Evolutionary conservation across 2,888 invertebrate species (phyloP), one percentile per base, ranked within the genome.

Genomic region (Drosophila emarginata): DNA sequence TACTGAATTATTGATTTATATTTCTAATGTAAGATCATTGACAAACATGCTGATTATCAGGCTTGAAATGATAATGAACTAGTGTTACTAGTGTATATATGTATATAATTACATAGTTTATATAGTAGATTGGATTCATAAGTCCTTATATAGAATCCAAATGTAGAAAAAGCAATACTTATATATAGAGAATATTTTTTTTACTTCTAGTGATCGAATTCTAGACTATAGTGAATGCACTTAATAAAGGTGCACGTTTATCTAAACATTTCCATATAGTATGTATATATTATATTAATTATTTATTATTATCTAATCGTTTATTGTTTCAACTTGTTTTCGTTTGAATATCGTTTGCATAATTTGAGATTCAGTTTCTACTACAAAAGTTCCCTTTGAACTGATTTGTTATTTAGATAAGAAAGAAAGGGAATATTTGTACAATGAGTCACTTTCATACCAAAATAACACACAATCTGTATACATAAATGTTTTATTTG

Each of bases 401-500:
- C 73, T 63, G 36, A 28, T 54, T 54, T 54, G 18, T 21, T 54
- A 36, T 54, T 9, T 54, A 54, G 54, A 54, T 54, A 54, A 54
- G 54, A 54, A 4, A n/a, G 36, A 54, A 45, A 2, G 66, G 37
- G n/a, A 72, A 61, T 64, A 73, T 73, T 73, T 72, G 64, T 60
- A 58, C 60, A 15, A 56, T 77, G 77, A 77, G 39, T 77, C 79
- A 77, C 21, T 1, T 7, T 7, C 45, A 21, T 45, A 45, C 45
- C 45, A 21, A 45, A 61, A 18, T 69, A 79, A 62, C 64, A 77
- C 66, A 73, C 28, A 69, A 69, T 65, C 69, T 68, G 60, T 45
- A 53, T 18, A 57, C 40, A 9, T 12, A 45, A 45, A 11, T 28
- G 9, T 9, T 54, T 6, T 32, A 12, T 54, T 54, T 54, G 15